Evolutionary conservation across 1,140 invertebrate species (phyloP), one percentile per base, ranked within the genome.

Genomic region (Meloidogyne exigua): DNA sequence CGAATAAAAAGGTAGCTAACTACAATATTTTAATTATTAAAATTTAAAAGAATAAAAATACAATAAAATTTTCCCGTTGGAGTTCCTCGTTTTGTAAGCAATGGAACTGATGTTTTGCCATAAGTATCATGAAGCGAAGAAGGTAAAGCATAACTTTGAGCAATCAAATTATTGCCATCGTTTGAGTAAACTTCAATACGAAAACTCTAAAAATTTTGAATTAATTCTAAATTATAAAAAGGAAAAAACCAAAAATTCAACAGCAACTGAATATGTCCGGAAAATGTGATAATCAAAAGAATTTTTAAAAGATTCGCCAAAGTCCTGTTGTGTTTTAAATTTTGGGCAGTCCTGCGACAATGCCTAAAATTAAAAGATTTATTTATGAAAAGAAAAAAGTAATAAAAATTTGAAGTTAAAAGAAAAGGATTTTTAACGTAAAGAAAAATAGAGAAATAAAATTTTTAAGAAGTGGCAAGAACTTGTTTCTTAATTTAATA

Each of bases 1-100:
- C 80, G 79, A 64, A 87, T 78, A 72, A 88, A 87, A 13, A 87
- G 76, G 65, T 79, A 79, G 18, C 63, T 44, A 21, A 79, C 69
- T 84, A 68, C 80, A 12, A 39, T 13, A 3, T 68, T 13, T 23
- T 42, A 32, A 23, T 7, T 25, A 21, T 21, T n/a, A 0, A 18
- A 68, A 68, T 18, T 23, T 68, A 25, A 1, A 23, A 5, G n/a
- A 32, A 76, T 76, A 75, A 66, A 78, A 13, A 62, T 66, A 73
- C 69, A 83, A 64, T 79, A 79, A 42, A 87, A 75, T 72, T 87
- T 85, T 25, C 85, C 86, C 32, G 87, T 77, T 0, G 85, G 85
- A 0, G 85, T 13, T 18, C 86, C 85, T 18, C 79, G 78, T 44
- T 74, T 78, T 36, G 81, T 85, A 21, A 87, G 63, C 39, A 87